phyloP scores from a whole-genome alignment of 2,113 vertebrate genomes.

The Muntiacus muntjak region DNA sequence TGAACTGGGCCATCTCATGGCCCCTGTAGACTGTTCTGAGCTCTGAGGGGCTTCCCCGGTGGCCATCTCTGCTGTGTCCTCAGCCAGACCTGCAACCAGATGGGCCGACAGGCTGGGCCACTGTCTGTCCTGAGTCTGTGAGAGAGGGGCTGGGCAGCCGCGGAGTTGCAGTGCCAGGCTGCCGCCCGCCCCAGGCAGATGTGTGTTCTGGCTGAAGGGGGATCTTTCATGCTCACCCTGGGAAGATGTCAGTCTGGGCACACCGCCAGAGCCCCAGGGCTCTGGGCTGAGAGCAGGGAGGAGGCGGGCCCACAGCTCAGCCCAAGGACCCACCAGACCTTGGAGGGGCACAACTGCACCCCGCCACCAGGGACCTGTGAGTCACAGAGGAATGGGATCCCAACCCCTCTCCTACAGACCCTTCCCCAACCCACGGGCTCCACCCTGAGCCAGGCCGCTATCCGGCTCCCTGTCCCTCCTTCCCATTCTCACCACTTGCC shows the following conservation, averaged over 20 bases:
- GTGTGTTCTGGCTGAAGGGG: slow-evolving; percentile 44
- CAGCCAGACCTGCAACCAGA: background rate
- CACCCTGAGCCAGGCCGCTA: background rate
- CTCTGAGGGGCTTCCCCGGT: background rate
- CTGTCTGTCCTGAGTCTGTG: background rate
- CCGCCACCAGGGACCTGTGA: background rate
- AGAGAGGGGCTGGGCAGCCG: background rate
- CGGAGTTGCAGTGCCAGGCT: slow-evolving; percentile 36
- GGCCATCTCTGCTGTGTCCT: background rate
- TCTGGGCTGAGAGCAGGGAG: background rate
- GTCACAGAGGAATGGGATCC: background rate
- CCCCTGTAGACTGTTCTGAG: background rate
- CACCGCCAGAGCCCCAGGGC: slow-evolving; percentile 1
- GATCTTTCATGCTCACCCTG: slow-evolving; percentile 52
- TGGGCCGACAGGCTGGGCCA: background rate
- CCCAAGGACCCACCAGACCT: background rate
- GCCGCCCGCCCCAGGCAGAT: background rate
- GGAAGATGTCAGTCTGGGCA: slow-evolving; percentile 62
- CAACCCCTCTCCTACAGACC: background rate
- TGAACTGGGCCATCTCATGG: background rate
- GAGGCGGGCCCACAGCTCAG: background rate
- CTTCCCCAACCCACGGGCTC: background rate
- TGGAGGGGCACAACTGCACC: background rate
- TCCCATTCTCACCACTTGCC: background rate
- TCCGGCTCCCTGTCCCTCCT: background rate